These are phyloP conservation scores for Drosophila colorata DNA, from an alignment of 2,888 invertebrate genomes.

Conservation along the genomic window DNA sequence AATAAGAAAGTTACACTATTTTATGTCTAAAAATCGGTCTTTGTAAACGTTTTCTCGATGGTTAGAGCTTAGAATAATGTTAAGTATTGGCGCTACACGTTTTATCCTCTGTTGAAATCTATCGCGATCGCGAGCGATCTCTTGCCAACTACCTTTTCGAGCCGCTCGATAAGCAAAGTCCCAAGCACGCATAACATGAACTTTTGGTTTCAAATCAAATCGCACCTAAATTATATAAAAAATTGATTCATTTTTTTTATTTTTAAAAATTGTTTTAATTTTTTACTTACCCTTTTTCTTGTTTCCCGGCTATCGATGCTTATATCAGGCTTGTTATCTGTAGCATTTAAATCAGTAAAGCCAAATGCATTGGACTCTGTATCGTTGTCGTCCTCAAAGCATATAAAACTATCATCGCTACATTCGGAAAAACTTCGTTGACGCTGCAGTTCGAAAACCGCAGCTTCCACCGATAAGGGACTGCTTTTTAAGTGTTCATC, in stretches of 20 bases:
- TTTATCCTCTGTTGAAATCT: constrained; percentile 82
- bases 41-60: constrained; percentile 83
- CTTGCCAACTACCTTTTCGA: constrained; percentile 88
- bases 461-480: constrained; percentile 1
- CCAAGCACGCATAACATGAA: constrained; percentile 88
- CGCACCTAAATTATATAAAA: constrained; percentile 86
- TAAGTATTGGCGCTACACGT: constrained; percentile 67
- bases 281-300: constrained; percentile 32
- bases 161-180: constrained; percentile 88
- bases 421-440: constrained; percentile 69
- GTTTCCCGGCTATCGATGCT: constrained; percentile 29
- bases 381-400: constrained; percentile 62
- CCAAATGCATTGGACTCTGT: constrained; percentile 30
- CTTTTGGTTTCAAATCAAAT: constrained; percentile 87
- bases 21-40: constrained; percentile 71
- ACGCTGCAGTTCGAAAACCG: constrained; percentile 29
- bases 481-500: constrained; percentile 8
- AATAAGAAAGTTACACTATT: constrained; percentile 51
- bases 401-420: constrained; percentile 71
- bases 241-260: background rate
- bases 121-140: constrained; percentile 86
- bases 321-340: constrained; percentile 26
- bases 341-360: constrained; percentile 12
- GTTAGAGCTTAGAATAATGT: constrained; percentile 74
- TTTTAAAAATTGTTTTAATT: constrained; percentile 1